Conservation (phyloP, 2,113 vertebrate species). For the Pseudopodoces humilis region DNA sequence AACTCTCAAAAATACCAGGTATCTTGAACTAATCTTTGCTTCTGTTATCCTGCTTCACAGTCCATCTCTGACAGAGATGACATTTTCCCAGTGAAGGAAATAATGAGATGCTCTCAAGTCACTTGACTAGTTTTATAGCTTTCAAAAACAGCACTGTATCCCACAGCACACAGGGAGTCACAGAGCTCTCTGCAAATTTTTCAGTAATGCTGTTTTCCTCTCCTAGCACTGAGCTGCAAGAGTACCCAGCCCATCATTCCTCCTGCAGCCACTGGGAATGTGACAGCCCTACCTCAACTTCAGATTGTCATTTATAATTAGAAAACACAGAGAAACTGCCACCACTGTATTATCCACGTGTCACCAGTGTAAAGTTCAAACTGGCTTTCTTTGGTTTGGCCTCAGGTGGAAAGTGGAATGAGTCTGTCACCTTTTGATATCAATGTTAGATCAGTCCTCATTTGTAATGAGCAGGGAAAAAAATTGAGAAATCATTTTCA, state of each 20-base stretch:
- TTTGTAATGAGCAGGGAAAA: not conserved
- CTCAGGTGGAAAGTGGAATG: not conserved
- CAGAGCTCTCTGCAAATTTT: not conserved
- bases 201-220: not conserved
- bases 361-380: not conserved
- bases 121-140: not conserved
- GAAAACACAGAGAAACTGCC: not conserved
- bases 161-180: not conserved
- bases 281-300: not conserved
- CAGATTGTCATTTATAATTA: not conserved
- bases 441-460: not conserved
- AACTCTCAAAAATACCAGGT: not conserved
- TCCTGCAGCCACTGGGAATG: not conserved
- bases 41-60: not conserved
- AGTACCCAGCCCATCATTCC: not conserved
- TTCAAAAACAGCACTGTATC: not conserved
- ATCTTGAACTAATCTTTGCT: not conserved
- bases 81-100: not conserved
- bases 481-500: not conserved
- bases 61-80: not conserved
- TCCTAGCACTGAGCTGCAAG: not conserved
- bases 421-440: not conserved
- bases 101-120: not conserved
- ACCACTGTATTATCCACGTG: rapidly evolving
- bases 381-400: not conserved